Percentiles rank a stretch among this genome's conserved stretches.
These are phyloP conservation scores for Odontomachus brunneus DNA, from an alignment of 1,140 invertebrate genomes.

Conservation along the genomic window DNA sequence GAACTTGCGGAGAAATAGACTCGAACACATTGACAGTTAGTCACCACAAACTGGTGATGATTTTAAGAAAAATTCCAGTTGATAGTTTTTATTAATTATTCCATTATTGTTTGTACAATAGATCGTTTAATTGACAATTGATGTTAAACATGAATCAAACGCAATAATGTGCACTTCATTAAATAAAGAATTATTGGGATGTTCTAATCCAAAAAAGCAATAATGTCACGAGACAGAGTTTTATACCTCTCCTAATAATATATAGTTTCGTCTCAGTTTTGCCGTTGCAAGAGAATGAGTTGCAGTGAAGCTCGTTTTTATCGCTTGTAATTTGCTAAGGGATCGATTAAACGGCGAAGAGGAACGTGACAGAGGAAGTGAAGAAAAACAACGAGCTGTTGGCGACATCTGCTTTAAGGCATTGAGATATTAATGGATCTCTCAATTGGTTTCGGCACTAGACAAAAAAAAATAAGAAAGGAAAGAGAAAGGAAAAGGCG, in stretches of 20 bases:
- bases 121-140: no score
- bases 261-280: neutral
- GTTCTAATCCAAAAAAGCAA: neutral
- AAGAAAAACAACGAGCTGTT: neutral
- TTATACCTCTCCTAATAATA: neutral
- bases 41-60: neutral
- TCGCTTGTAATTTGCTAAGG: slow-evolving; percentile 67
- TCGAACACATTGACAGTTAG: neutral
- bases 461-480: neutral
- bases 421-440: slow-evolving; percentile 33
- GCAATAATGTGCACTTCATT: neutral
- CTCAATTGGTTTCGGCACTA: slow-evolving; percentile 42
- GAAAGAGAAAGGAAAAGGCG: slow-evolving; percentile 4
- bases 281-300: neutral
- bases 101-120: no score
- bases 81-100: no score
- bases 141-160: neutral
- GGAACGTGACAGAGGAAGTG: neutral
- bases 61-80: no score
- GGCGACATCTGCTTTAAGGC: slow-evolving; percentile 36
- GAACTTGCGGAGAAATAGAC: neutral
- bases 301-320: slow-evolving; percentile 29
- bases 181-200: neutral
- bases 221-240: neutral
- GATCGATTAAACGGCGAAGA: slow-evolving; percentile 46